Evolutionary conservation across 2,888 invertebrate genomes (phyloP), one percentile per base, ranked within the genome.

Genomic region (Heteropelma amictum): DNA sequence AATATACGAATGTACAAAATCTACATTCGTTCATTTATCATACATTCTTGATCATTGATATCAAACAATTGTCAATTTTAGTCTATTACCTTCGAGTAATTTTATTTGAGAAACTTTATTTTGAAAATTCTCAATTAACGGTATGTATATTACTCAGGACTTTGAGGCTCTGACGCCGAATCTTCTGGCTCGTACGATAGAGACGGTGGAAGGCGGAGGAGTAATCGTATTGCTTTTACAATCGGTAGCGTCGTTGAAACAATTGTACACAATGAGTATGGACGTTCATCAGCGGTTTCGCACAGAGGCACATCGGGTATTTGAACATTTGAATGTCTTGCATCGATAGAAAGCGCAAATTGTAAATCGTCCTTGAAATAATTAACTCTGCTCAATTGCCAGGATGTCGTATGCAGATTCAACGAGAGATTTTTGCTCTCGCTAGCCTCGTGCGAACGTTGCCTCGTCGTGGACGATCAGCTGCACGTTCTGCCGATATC

Each of bases 111-210:
- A n/a, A n/a, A n/a, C n/a, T n/a, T 30, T n/a, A 19, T 35, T 42
- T 28, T 8, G 23, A n/a, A n/a, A n/a, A n/a, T n/a, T n/a, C n/a
- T n/a, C n/a, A n/a, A n/a, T n/a, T n/a, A n/a, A n/a, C n/a, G n/a
- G n/a, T n/a, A n/a, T n/a, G n/a, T n/a, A n/a, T n/a, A 65, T 76
- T 83, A 47, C 86, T 1, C 89, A 96, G 94, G 98, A 98, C 88
- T 98, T 98, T 91, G 99, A 99, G 91, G 98, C 98, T 0, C 88
- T 99, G 0, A 99, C 98, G 1, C 99, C 99, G 0, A 99, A 99
- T 90, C 91, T 99, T 76, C 91, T 99, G 86, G 99, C 99, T 0
- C 92, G 99, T 63, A 98, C 99, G 0, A 93, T 99, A 78, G 99
- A 99, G 91, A 99, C 99, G 0, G 97, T 99, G 0, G 98, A 98